Conservation (phyloP, 1,140 invertebrate genomes). For the Myzus persicae region DNA sequence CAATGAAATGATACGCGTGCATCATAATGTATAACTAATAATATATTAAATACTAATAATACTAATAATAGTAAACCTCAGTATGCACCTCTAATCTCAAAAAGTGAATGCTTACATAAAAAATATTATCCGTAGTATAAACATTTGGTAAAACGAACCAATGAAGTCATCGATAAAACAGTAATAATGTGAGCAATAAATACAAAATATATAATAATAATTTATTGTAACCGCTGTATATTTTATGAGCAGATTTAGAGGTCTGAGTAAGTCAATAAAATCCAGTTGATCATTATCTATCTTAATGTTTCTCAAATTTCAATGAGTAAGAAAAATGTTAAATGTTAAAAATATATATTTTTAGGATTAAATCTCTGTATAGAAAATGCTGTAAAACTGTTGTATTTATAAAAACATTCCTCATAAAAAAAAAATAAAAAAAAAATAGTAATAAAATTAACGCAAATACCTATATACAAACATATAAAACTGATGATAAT, state of each 20-base stretch:
- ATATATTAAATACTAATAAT: too few species aligned
- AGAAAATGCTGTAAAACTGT: neutral
- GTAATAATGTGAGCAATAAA: neutral
- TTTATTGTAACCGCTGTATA: neutral
- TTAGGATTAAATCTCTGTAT: neutral
- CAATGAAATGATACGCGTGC: neutral
- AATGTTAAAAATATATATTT: neutral
- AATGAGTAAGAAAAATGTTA: neutral
- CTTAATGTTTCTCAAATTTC: slow-evolving; percentile 16
- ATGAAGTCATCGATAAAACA: neutral
- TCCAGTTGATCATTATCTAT: slow-evolving; percentile 30
- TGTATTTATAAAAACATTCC: neutral
- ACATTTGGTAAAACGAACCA: neutral
- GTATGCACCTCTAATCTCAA: neutral
- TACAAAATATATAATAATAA: slow-evolving; percentile 18
- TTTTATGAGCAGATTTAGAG: slow-evolving; percentile 36
- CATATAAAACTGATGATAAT: neutral
- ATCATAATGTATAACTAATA: neutral
- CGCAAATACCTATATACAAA: neutral
- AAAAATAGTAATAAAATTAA: slow-evolving; percentile 27
- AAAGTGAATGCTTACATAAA: neutral
- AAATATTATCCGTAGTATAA: neutral
- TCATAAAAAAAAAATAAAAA: neutral
- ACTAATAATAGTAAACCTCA: neutral
- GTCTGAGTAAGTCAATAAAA: slow-evolving; percentile 21